Conservation (phyloP, 2,888 invertebrate genomes). For the Geophilus truncorum region DNA sequence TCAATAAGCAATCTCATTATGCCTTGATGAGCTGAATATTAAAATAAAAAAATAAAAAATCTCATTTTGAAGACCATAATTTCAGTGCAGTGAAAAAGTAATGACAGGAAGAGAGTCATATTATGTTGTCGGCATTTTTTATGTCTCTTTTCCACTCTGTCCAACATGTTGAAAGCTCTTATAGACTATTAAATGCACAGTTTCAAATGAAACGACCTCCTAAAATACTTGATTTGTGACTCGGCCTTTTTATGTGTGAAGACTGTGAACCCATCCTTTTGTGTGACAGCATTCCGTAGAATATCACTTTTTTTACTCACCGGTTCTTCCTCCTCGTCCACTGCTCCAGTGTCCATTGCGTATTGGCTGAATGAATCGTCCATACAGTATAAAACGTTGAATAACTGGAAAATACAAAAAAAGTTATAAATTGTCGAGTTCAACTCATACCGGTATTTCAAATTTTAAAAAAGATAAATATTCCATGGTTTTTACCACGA, state of each 20-base stretch:
- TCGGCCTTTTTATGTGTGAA: not conserved
- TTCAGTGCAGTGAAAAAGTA: not conserved
- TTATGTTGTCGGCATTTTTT: not conserved
- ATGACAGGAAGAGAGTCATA: not conserved
- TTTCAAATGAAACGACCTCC: conserved; percentile 14
- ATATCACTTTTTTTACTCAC: not conserved
- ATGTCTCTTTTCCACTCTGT: not conserved
- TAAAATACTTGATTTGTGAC: conserved; percentile 14
- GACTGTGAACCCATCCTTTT: not conserved
- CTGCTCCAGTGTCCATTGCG: not conserved
- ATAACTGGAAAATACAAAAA: not conserved
- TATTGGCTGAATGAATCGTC: not conserved
- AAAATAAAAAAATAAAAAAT: not conserved
- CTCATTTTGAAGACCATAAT: not conserved
- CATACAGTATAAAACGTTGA: not conserved
- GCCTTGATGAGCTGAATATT: not conserved
- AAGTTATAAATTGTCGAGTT: not conserved
- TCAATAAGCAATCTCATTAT: not conserved
- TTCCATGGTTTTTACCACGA: too few relatives aligned
- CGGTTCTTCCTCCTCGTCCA: not conserved
- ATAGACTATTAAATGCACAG: conserved; percentile 1
- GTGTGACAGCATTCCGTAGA: not conserved
- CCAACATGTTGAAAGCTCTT: not conserved
- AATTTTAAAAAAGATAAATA: too few relatives aligned
- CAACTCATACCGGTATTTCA: too few relatives aligned